A percentile compares a stretch with the other conserved stretches of the same genome.
Conservation (phyloP, 2,888 invertebrate species). For the Drosophila fulvimacula region DNA sequence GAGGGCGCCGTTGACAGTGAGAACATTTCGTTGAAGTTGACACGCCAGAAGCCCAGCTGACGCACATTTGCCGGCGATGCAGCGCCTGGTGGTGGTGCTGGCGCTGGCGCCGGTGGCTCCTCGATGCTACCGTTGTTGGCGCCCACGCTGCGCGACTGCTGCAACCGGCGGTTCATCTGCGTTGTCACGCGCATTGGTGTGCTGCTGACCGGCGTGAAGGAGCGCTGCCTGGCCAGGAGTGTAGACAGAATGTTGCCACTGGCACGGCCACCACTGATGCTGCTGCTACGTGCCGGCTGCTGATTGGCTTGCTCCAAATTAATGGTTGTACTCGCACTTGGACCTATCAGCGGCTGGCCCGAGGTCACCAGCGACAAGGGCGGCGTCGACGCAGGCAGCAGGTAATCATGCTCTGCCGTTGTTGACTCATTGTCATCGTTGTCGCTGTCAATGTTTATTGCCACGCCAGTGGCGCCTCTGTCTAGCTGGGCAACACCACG, state of each 20-base stretch:
- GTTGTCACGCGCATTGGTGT: slow-evolving; percentile 51
- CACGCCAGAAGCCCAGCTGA: slow-evolving; percentile 76
- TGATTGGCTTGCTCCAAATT: slow-evolving; percentile 58
- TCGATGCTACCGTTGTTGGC: slow-evolving; percentile 45
- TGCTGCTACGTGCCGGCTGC: slow-evolving; percentile 32
- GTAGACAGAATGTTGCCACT: slow-evolving; percentile 64
- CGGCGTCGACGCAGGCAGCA: slow-evolving; percentile 54
- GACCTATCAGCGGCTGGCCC: slow-evolving; percentile 17
- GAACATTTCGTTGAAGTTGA: slow-evolving; percentile 80
- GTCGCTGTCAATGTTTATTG: slow-evolving; percentile 53
- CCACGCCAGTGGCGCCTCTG: slow-evolving; percentile 14
- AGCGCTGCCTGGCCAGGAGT: slow-evolving; percentile 61
- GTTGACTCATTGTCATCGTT: slow-evolving; percentile 74
- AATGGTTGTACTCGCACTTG: slow-evolving; percentile 54
- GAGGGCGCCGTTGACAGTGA: slow-evolving; percentile 79
- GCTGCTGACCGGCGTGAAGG: slow-evolving; percentile 54
- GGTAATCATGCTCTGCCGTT: slow-evolving; percentile 67
- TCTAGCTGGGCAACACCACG: slow-evolving; percentile 20
- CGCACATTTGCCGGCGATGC: slow-evolving; percentile 40
- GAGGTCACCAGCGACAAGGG: slow-evolving; percentile 50
- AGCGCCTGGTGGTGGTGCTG: background rate
- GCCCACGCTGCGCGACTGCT: slow-evolving; percentile 52
- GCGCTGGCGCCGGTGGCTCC: slow-evolving; percentile 24
- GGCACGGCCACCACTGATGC: slow-evolving; percentile 34
- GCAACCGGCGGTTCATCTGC: slow-evolving; percentile 64